Evolutionary conservation across 2,888 invertebrate species (phyloP), one percentile per base, ranked within the genome.

Genomic region (Scaptomyza flava): DNA sequence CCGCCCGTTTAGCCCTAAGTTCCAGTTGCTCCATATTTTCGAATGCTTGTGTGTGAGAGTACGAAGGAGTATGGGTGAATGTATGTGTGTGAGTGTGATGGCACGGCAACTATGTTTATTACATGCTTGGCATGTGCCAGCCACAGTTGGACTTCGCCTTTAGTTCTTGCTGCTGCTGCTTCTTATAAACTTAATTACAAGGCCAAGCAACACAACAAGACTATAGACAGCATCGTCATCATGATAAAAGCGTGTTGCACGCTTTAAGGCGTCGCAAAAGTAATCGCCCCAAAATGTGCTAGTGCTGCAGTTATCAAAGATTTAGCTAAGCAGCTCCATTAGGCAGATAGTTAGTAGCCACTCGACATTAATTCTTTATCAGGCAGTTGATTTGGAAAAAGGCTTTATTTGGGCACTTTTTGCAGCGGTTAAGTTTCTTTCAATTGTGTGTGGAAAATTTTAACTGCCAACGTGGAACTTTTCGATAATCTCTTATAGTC

Each of bases 61-160:
- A 7, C 17, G 9, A 14, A 7, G 14, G 41, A 41, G 41, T 41
- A n/a, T 34, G 12, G 14, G 20, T 54, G 17, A 51, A 27, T 50
- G 46, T 31, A 23, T 42, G 14, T 51, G 38, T 27, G 38, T 60
- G 36, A 48, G 17, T 51, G 54, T 51, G 68, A 52, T 60, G 81
- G 79, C 82, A 84, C 68, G 81, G 82, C 83, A 85, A 82, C 82
- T 85, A 82, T 85, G 82, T 85, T 82, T 85, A 85, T 80, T 70
- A 79, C 86, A 72, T 67, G 51, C 42, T 58, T 61, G 71, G 72
- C 70, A 77, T 75, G 65, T 74, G 68, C 56, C 50, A 51, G 51
- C 58, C 64, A 57, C 70, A 78, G 73, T 78, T 73, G 74, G 62
- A 68, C 72, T 63, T 50, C 45, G 52, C 53, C 72, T 74, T 61